These are phyloP conservation scores for Cryptotermes secundus DNA, from an alignment of 1,140 invertebrate genomes.

Conservation along the genomic window DNA sequence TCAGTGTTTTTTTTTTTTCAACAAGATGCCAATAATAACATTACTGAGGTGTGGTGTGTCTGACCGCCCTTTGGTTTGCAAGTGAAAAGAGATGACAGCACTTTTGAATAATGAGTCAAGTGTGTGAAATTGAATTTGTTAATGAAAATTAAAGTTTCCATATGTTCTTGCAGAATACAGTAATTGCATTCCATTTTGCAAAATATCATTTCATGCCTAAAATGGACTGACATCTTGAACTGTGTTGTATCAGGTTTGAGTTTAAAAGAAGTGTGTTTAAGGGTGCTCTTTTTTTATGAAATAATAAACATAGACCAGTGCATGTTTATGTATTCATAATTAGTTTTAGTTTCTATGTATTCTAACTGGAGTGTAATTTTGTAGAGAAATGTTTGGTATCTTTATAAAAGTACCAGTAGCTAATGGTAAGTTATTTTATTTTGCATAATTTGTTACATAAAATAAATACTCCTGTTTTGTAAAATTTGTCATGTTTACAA, in stretches of 20 bases:
- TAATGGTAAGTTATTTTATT: not conserved
- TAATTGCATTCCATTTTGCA: constrained; percentile 9
- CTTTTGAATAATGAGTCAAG: not conserved
- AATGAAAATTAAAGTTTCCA: not conserved
- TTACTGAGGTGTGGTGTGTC: not conserved
- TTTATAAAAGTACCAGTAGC: not conserved
- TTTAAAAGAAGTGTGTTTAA: not conserved
- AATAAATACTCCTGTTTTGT: not conserved
- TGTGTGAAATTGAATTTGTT: not conserved
- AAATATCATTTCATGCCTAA: not conserved
- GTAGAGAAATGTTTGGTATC: not conserved
- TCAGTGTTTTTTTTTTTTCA: not conserved
- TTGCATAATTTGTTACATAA: not conserved
- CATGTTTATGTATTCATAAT: not conserved
- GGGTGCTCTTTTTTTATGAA: not conserved
- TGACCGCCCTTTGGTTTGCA: not conserved
- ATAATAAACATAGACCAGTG: not conserved
- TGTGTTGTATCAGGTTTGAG: not conserved
- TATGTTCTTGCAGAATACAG: not conserved
- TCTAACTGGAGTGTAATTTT: not conserved
- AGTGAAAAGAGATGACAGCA: not conserved
- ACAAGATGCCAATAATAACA: no score
- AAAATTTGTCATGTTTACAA: no score
- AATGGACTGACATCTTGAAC: not conserved
- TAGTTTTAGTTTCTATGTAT: not conserved